phyloP scores from a whole-genome alignment of 2,797 vertebrate species.

The Poecile montanus region DNA sequence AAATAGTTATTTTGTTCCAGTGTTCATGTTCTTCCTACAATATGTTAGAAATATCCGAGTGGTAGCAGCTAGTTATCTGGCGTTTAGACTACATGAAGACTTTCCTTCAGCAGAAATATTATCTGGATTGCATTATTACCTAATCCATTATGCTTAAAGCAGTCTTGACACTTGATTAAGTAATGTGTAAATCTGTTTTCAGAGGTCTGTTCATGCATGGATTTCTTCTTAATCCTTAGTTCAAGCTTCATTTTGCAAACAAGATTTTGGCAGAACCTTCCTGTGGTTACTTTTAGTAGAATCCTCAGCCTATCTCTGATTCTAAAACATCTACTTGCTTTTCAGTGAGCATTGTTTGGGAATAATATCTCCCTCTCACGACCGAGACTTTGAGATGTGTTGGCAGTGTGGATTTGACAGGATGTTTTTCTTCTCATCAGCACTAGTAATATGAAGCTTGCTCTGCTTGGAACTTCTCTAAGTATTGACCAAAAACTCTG shows the following conservation, averaged over 20 bases:
- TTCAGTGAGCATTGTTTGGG: background rate
- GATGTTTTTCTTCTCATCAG: background rate
- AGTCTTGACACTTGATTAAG: conserved; percentile 7
- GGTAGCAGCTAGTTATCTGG: background rate
- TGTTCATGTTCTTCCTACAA: background rate
- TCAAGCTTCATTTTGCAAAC: background rate
- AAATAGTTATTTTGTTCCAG: background rate
- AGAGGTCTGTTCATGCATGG: background rate
- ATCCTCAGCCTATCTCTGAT: background rate
- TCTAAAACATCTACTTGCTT: background rate
- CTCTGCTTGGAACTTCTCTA: background rate
- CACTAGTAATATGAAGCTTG: accelerated
- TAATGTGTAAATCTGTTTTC: conserved; percentile 13
- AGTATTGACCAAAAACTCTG: background rate
- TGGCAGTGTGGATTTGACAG: accelerated
- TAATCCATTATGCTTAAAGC: background rate
- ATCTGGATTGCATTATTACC: conserved; percentile 17
- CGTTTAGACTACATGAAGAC: accelerated
- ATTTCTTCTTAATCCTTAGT: background rate
- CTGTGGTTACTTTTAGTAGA: background rate
- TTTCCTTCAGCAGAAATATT: background rate
- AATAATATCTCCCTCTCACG: background rate
- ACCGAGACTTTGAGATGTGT: background rate
- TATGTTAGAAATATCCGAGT: background rate
- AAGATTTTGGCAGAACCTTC: background rate